phyloP scores from a whole-genome alignment of 2,888 invertebrate genomes.

The Invenusta paracnida region DNA sequence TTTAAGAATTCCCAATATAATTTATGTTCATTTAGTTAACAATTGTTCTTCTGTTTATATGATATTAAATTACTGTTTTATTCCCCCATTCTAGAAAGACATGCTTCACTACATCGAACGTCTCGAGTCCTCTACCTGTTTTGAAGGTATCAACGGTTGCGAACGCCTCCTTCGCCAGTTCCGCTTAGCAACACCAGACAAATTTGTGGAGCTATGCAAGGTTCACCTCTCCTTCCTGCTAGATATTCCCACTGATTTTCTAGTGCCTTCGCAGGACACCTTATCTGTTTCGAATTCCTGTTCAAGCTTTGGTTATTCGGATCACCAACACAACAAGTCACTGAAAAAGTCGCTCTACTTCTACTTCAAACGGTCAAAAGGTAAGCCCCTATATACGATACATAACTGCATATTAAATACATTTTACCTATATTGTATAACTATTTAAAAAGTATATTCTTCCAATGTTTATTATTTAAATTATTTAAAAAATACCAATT shows the following conservation, averaged over 20 bases:
- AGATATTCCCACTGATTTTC: slow-evolving; percentile 5
- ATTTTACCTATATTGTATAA: too few relatives aligned
- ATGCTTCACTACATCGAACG: slow-evolving; percentile 1
- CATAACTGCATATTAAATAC: too few relatives aligned
- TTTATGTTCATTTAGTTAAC: too few relatives aligned
- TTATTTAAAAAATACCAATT: too few relatives aligned
- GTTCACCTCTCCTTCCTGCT: background rate
- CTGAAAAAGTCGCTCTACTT: background rate
- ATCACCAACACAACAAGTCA: background rate
- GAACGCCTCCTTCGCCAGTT: background rate
- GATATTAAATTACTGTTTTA: too few relatives aligned
- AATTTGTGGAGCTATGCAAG: background rate
- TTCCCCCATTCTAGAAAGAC: background rate
- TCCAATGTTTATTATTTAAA: too few relatives aligned
- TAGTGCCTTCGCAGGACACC: background rate
- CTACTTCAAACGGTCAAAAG: slow-evolving; percentile 13
- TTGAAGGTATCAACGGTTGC: background rate
- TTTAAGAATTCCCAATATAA: too few relatives aligned
- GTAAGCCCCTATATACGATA: background rate
- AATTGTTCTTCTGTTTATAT: too few relatives aligned
- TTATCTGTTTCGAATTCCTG: background rate
- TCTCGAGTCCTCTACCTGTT: background rate
- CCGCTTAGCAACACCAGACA: background rate
- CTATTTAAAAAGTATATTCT: too few relatives aligned
- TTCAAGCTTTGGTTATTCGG: background rate